Evolutionary conservation across 2,888 invertebrate genomes (phyloP).

Genomic region (Ormyrus nitidulus): DNA sequence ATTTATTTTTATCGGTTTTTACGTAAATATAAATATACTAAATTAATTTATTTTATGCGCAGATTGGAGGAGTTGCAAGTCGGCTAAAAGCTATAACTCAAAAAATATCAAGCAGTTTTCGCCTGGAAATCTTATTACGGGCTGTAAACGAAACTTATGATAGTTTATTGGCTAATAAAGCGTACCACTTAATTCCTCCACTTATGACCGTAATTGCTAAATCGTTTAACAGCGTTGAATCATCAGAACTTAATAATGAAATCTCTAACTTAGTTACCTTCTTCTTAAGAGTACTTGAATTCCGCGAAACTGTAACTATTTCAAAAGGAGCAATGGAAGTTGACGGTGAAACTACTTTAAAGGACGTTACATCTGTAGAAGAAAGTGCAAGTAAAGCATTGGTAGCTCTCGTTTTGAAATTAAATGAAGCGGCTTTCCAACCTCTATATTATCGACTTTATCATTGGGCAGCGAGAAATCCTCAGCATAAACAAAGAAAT

Average conservation of each 20-base stretch:
- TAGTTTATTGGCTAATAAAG: conserved; percentile 78
- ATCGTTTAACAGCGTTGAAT: conserved; percentile 81
- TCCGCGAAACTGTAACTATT: conserved; percentile 78
- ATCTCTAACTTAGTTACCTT: conserved; percentile 84
- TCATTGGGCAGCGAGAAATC: conserved; percentile 88
- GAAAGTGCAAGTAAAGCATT: conserved; percentile 85
- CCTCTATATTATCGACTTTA: conserved; percentile 91
- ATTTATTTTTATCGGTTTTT: conserved; percentile 1
- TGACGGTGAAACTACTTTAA: conserved; percentile 70
- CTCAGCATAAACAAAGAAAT: conserved; percentile 80
- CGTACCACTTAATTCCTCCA: conserved; percentile 81
- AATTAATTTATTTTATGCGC: conserved; percentile 50
- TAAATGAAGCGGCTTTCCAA: conserved; percentile 92
- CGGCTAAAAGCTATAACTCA: conserved; percentile 81
- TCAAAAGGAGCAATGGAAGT: conserved; percentile 63
- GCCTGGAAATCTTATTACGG: conserved; percentile 87
- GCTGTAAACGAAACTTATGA: conserved; percentile 82
- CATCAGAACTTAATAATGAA: conserved; percentile 81
- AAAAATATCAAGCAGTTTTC: conserved; percentile 83
- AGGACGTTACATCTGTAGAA: conserved; percentile 81
- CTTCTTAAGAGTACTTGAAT: conserved; percentile 84
- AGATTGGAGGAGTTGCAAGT: conserved; percentile 76
- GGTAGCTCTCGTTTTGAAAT: conserved; percentile 88
- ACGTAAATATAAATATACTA: conserved; percentile 6
- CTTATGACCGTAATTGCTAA: conserved; percentile 87